phyloP scores from a whole-genome alignment of 2,113 vertebrate genomes.

The Corydoras maculifer region DNA sequence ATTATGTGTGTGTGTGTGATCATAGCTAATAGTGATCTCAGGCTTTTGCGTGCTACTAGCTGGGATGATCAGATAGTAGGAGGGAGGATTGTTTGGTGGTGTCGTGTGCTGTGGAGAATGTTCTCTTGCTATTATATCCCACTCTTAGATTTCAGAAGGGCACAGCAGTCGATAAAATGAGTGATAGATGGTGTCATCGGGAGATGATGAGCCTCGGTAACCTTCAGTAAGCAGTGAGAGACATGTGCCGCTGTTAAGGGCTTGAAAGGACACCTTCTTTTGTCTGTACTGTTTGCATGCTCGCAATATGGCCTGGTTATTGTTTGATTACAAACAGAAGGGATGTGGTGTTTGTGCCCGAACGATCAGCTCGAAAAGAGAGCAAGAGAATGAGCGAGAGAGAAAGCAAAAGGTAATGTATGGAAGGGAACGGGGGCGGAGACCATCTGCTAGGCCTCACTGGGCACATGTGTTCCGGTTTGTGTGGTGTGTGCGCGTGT shows the following conservation, averaged over 20 bases:
- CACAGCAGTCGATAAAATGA: constrained; percentile 33
- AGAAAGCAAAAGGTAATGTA: constrained; percentile 35
- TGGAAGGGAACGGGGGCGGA: constrained; percentile 41
- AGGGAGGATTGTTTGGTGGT: constrained; percentile 1
- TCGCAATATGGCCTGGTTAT: constrained; percentile 32
- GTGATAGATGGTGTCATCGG: constrained; percentile 36
- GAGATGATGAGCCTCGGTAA: constrained; percentile 34
- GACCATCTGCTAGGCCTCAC: constrained; percentile 44
- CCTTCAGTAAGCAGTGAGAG: constrained; percentile 42
- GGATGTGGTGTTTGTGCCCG: constrained; percentile 31
- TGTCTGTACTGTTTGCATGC: constrained; percentile 31
- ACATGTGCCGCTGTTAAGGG: constrained; percentile 25
- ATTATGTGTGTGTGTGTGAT: background rate
- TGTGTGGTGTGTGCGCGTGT: constrained; percentile 37
- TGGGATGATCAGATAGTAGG: background rate
- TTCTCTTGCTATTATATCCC: background rate
- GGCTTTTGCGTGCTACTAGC: background rate
- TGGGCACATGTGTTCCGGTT: constrained; percentile 39
- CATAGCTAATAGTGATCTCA: background rate
- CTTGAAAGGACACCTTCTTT: constrained; percentile 32
- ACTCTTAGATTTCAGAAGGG: constrained; percentile 9
- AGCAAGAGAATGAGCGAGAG: constrained; percentile 5
- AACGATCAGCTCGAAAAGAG: constrained; percentile 22
- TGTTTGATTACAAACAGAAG: constrained; percentile 46
- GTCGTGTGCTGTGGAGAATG: background rate